Evolutionary conservation across 2,113 vertebrate species (phyloP), one percentile per base, ranked within the genome.

Genomic region (Pteronura brasiliensis): DNA sequence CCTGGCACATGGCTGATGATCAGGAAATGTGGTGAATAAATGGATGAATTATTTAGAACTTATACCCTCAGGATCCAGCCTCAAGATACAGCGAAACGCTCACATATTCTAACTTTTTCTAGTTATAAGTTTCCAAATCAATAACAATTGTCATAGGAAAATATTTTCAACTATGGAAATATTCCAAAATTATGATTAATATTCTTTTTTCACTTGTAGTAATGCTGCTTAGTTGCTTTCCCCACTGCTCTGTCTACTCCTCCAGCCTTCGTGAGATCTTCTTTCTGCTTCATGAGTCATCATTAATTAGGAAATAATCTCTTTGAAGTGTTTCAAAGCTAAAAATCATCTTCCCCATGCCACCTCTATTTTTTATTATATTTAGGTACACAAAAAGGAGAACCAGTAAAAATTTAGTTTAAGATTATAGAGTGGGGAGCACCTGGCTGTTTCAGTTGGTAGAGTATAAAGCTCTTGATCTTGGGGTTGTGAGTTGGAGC

Each of bases 141-240:
- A 8, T 77, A 87, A 44, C 25, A 6, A 10, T 42, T 18, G 7
- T 85, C 49, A 72, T 5, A 31, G 31, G 23, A 92, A 86, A 86
- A 93, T 4, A 97, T 47, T 86, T 96, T 47, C 39, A 95, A 57
- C 39, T 87, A 95, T 71, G 44, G 86, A 95, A 84, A 95, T 71
- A 93, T 94, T 84, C 9, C 14, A 63, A 81, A 86, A 20, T 87
- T 83, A 55, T 57, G 29, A 90, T 83, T 81, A 74, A 83, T n/a
- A 79, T 6, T 77, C 44, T 5, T 80, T 86, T 92, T 80, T 15
- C 42, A 89, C 47, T 81, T 83, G 80, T 91, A 90, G 67, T 92
- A 86, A 87, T 59, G 69, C 29, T 31, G 27, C 69, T 90, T 87
- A 83, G 92, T 94, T 63, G 42, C 4, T 12, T 52, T 67, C 87